Base-by-base conservation (phyloP, 2,113 vertebrate species). In the Malurus elegans region DNA sequence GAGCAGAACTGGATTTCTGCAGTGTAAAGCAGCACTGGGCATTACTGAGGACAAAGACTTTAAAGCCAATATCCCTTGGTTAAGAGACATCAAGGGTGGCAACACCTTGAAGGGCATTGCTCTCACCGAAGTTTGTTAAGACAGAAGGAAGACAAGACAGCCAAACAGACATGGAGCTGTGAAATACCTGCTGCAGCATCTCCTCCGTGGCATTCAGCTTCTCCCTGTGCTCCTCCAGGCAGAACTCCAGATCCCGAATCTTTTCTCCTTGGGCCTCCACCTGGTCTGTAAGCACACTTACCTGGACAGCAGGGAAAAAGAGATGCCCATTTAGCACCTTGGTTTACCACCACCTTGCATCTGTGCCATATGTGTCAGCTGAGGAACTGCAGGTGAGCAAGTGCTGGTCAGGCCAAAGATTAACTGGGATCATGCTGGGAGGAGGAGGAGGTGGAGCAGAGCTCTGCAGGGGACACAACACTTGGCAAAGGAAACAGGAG, bases 261-360 rank as follows among this genome's bases (percentile, higher is more conserved):
- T 99, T 99, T 93, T 99, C 99, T 51, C 99, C 99, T 54, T 99
- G 99, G 38, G 99, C 99, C 82, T 99, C 99, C 79, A 99, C 99
- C 94, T 99, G 99, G 97, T 99, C 99, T 5, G 99, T 99, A 85
- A 99, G 97, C 83, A 99, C 99, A 71, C 99, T 99, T 16, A 99
- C 99, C 99, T 99, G 94, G 12, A 88, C 31, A 94, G 58, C 6
- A 10, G 25, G 84, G 67, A 87, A 53, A 75, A 74, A 79, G 10
- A 5, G 10, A 50, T 13, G 24, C 25, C 10, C 0, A 0, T 57
- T 88, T 50, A 91, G 64, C 14, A 67, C 47, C 67, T 16, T 18
- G 58, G 38, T 57, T 88, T 50, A 91, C 60, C 14, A 67, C 47
- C 38, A 38, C 38, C 67, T 16, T 18, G 58, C 2, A 26, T 8